Conservation (phyloP, 2,888 invertebrate species). For the Chaetoderma sp. region DNA sequence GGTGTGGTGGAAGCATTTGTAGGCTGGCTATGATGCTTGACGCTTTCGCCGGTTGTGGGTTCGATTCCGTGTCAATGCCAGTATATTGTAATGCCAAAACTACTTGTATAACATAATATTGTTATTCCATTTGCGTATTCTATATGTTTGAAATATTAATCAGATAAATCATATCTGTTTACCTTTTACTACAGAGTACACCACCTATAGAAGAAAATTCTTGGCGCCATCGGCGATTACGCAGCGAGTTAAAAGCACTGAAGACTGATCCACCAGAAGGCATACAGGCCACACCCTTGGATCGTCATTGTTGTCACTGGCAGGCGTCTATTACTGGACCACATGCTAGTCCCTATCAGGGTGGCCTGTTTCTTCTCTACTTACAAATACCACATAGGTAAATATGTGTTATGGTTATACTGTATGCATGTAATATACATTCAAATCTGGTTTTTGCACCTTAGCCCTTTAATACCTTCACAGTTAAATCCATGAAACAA, state of each 20-base stretch:
- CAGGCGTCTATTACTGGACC: constrained; percentile 94
- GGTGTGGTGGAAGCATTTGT: too few species aligned
- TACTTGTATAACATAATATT: too few species aligned
- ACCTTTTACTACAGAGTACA: constrained; percentile 49
- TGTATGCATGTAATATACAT: too few species aligned
- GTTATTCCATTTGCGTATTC: too few species aligned
- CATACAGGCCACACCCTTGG: constrained; percentile 84
- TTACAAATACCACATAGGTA: constrained; percentile 82
- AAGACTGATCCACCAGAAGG: constrained; percentile 84
- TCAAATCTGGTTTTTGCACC: too few species aligned
- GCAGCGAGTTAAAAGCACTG: constrained; percentile 78
- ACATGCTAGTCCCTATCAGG: constrained; percentile 92
- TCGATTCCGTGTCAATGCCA: too few species aligned
- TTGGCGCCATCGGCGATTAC: constrained; percentile 84
- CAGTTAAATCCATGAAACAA: too few species aligned
- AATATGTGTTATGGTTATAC: constrained; percentile 9
- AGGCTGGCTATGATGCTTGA: too few species aligned
- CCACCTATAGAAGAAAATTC: constrained; percentile 78
- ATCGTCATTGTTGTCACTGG: constrained; percentile 88
- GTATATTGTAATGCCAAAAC: too few species aligned
- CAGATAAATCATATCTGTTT: background rate
- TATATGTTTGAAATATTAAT: background rate
- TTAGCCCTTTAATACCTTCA: too few species aligned
- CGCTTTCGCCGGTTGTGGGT: too few species aligned
- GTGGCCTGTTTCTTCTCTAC: constrained; percentile 90